A percentile compares a stretch with the other conserved stretches of the same genome.
phyloP scores from a whole-genome alignment of 2,797 vertebrate genomes.

The Falco novaeseelandiae region DNA sequence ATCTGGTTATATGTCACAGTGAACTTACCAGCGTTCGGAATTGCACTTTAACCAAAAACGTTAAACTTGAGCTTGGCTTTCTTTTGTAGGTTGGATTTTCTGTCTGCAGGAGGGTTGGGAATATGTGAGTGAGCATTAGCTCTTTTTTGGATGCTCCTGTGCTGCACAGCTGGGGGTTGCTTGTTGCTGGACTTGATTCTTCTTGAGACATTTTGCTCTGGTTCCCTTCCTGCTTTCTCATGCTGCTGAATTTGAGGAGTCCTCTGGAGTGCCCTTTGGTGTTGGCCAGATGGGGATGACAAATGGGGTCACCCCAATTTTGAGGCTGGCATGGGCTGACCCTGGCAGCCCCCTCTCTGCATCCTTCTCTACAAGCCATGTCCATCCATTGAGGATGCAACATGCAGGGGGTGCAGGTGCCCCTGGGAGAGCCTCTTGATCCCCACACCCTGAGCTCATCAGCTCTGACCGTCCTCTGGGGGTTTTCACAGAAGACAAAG shows the following conservation, averaged over 20 bases:
- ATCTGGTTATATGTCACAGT: neutral
- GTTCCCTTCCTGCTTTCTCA: neutral
- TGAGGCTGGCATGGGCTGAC: neutral
- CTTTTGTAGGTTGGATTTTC: neutral
- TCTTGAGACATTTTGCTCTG: neutral
- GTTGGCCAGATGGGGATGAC: neutral
- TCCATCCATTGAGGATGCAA: neutral
- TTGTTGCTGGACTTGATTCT: neutral
- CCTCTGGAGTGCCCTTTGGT: neutral
- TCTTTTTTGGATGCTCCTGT: neutral
- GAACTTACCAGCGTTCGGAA: neutral
- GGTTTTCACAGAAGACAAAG: neutral
- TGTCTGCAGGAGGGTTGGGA: neutral
- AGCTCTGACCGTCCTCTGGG: neutral
- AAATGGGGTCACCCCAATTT: neutral
- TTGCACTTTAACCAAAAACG: neutral
- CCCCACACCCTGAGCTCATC: neutral
- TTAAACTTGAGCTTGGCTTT: neutral
- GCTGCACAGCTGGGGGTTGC: neutral
- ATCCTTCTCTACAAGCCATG: neutral
- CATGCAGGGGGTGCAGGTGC: neutral
- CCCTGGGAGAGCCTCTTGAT: neutral
- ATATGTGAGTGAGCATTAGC: neutral
- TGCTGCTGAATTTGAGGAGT: neutral
- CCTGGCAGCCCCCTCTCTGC: neutral